Evolutionary conservation across 2,888 invertebrate genomes (phyloP), one percentile per base, ranked within the genome.

Genomic region (Adineta ricciae): DNA sequence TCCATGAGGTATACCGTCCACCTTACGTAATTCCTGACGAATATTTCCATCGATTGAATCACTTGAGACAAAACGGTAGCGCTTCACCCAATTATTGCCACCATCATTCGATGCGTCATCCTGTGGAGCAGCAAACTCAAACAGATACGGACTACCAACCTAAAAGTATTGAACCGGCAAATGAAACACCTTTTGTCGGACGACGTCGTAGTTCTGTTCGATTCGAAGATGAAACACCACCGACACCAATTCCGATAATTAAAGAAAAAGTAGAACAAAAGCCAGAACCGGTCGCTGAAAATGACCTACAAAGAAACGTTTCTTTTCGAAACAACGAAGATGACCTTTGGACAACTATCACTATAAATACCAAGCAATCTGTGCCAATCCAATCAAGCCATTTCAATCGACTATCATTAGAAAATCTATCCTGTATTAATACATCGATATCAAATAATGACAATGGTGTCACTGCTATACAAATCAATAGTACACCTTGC

Each of bases 151-250:
- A 24, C 9, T 3, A 38, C 3, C 41, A 78, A 41, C 41, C 9
- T 24, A 78, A 78, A 41, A 78, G 24, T 78, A 24, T n/a, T 41
- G n/a, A 41, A 41, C 41, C 24, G 4, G 11, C 24, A 41, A 41
- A 24, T 78, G 78, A 41, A n/a, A 41, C n/a, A 24, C 41, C 78
- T 41, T 78, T n/a, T 78, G 11, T 78, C 38, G 24, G n/a, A n/a
- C 78, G 78, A 41, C 78, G 78, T 41, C 78, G 78, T 41, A 78
- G 78, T 78, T 78, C 78, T n/a, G 78, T 78, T 78, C 78, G 41
- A n/a, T 78, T 78, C 16, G 41, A 78, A 78, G 78, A 78, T 78
- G 78, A 78, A 41, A 8, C 21, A 2, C 41, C 78, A 11, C 24
- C 8, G 24, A 46, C 5, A 11, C 46, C 50, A 50, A 64, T 64